phyloP scores from a whole-genome alignment of 2,113 vertebrate species.

The Centrocercus urophasianus region DNA sequence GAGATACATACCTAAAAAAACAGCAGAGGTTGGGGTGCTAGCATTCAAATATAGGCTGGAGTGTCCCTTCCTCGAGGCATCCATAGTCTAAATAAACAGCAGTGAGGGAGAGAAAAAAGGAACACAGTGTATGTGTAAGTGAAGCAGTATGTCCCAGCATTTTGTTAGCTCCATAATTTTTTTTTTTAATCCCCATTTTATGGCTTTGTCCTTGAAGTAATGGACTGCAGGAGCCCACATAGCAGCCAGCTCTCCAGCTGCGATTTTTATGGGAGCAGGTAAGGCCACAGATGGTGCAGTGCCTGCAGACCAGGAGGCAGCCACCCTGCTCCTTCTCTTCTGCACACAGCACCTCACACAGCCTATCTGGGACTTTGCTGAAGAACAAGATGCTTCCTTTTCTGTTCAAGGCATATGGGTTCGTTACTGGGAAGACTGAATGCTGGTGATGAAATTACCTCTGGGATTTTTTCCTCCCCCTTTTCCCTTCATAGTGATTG shows the following conservation, averaged over 20 bases:
- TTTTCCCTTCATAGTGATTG: neutral
- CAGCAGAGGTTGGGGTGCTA: neutral
- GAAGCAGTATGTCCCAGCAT: neutral
- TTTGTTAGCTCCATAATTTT: neutral
- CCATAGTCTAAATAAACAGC: neutral
- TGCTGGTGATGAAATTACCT: neutral
- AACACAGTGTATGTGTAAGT: accelerated
- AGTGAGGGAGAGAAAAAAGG: neutral
- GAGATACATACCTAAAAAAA: neutral
- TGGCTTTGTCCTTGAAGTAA: conserved; percentile 4
- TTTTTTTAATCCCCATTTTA: neutral
- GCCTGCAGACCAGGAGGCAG: neutral
- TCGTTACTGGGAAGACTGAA: neutral
- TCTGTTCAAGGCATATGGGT: neutral
- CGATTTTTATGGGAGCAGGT: conserved; percentile 10
- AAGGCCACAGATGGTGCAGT: neutral
- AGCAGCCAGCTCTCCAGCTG: neutral
- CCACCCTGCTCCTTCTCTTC: neutral
- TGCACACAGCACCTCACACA: neutral
- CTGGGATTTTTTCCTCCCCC: neutral
- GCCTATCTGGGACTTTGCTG: neutral
- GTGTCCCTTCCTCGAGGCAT: neutral
- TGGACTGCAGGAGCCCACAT: neutral
- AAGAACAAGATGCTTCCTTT: neutral
- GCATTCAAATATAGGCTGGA: neutral